Conservation (phyloP, 2,888 invertebrate genomes). For the Tricholauxania praeusta region DNA sequence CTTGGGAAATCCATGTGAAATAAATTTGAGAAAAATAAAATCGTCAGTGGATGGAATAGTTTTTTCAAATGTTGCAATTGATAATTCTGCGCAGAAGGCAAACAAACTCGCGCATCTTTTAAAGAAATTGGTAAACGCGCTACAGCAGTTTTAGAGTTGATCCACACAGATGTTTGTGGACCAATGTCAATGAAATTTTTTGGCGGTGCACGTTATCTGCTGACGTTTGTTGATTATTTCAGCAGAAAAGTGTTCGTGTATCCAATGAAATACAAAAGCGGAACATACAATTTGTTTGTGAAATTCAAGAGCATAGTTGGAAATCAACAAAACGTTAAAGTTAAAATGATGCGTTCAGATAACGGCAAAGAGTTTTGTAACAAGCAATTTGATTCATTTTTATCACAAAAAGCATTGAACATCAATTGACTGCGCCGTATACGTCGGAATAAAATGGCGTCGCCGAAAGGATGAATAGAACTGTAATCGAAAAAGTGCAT, state of each 20-base stretch:
- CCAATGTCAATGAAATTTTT: constrained; percentile 10
- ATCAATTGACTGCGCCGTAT: constrained; percentile 23
- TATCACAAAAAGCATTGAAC: constrained; percentile 32
- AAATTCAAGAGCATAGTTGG: neutral
- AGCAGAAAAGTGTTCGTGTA: constrained; percentile 37
- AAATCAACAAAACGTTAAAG: neutral
- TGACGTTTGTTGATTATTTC: constrained; percentile 19
- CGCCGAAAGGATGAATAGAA: neutral
- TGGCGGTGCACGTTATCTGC: constrained; percentile 24
- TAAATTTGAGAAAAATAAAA: neutral
- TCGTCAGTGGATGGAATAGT: neutral
- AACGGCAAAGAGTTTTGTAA: neutral
- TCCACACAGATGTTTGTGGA: constrained; percentile 21
- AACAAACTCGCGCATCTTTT: constrained; percentile 32
- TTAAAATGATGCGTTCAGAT: neutral
- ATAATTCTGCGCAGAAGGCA: constrained; percentile 4
- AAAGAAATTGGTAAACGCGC: constrained; percentile 32
- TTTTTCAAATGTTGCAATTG: neutral
- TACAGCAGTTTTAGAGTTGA: constrained; percentile 4
- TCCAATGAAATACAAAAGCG: constrained; percentile 9
- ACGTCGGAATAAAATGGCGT: neutral
- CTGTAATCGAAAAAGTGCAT: neutral
- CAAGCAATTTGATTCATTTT: neutral
- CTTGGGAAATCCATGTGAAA: neutral
- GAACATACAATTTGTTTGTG: neutral